phyloP scores from a whole-genome alignment of 2,797 vertebrate genomes.

The Nannoperca obscura region DNA sequence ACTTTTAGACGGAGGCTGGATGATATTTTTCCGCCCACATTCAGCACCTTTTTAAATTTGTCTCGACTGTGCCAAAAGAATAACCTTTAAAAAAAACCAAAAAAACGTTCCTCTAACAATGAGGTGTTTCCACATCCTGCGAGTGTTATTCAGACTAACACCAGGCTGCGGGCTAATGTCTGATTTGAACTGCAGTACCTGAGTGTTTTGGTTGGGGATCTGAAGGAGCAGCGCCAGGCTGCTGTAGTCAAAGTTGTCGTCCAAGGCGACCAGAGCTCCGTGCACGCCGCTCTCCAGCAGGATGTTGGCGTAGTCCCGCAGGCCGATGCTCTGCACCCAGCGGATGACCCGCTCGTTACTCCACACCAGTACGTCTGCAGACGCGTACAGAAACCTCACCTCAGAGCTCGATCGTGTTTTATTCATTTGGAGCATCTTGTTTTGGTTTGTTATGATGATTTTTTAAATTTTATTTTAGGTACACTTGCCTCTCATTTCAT shows the following conservation, averaged over 20 bases:
- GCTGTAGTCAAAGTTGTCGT: conserved; percentile 98
- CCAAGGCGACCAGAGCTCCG: conserved; percentile 94
- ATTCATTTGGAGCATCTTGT: too few relatives aligned
- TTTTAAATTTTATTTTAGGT: not conserved
- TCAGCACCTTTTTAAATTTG: conserved; percentile 26
- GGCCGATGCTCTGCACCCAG: conserved; percentile 97
- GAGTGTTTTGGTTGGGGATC: conserved; percentile 98
- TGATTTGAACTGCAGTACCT: conserved; percentile 78
- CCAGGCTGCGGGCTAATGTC: not conserved
- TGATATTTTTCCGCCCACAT: conserved; percentile 25
- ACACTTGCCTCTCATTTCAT: conserved; percentile 93
- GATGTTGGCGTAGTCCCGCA: conserved; percentile 96
- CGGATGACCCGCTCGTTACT: conserved; percentile 97
- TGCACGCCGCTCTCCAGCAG: conserved; percentile 98
- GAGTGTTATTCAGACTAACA: not conserved
- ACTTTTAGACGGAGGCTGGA: conserved; percentile 40
- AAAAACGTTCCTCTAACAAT: not conserved
- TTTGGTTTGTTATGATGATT: not conserved
- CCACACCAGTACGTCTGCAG: conserved; percentile 95
- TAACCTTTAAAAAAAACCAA: not conserved
- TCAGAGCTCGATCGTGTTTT: not conserved
- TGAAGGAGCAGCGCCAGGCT: conserved; percentile 97
- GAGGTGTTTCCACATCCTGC: not conserved
- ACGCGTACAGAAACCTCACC: not conserved
- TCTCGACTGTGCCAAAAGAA: not conserved